Evolutionary conservation across 2,888 invertebrate species (phyloP), one percentile per base, ranked within the genome.

Genomic region (Pandemis corylana): DNA sequence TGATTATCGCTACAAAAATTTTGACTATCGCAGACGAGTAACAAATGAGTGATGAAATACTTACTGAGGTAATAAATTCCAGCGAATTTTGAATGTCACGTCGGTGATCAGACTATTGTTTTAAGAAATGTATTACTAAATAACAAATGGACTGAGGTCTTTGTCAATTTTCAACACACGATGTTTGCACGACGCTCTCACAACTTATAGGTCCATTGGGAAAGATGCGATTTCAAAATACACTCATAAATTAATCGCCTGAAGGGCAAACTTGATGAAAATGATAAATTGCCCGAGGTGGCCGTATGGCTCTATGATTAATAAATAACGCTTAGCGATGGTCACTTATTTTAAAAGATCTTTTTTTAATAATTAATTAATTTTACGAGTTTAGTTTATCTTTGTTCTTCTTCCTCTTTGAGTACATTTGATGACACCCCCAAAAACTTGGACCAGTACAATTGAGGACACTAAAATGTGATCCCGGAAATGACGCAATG

Each of bases 211-310:
- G 13, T 59, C 20, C 41, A 64, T 70, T 70, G 70, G 41, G 63
- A 53, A 70, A 70, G 63, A 20, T 41, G 51, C 36, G 20, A 53
- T 70, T 70, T 63, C 53, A 63, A 70, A 70, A 70, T 9, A 42
- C 42, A 46, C 12, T 20, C 15, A 41, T 66, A 42, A 49, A 46
- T 65, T 67, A 51, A 51, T 13, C 7, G 56, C 36, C 9, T 65
- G 65, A 61, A 59, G 61, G 66, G 66, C 61, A 61, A 12, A 36
- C 9, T n/a, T 49, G 61, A 51, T 7, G 44, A 63, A 63, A 68
- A 68, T 56, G 51, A 59, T 42, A 42, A 28, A 66, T 62, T 46
- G 12, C 5, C 9, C 9, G 15, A 7, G 53, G 36, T 67, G 7
- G 46, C 42, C 7, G 2, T 2, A 13, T 13, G 20, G 10, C 46